A percentile compares a stretch with the other conserved stretches of the same genome.
Evolutionary conservation across 2,797 vertebrate species (phyloP).

Genomic region (Anguilla megastoma): DNA sequence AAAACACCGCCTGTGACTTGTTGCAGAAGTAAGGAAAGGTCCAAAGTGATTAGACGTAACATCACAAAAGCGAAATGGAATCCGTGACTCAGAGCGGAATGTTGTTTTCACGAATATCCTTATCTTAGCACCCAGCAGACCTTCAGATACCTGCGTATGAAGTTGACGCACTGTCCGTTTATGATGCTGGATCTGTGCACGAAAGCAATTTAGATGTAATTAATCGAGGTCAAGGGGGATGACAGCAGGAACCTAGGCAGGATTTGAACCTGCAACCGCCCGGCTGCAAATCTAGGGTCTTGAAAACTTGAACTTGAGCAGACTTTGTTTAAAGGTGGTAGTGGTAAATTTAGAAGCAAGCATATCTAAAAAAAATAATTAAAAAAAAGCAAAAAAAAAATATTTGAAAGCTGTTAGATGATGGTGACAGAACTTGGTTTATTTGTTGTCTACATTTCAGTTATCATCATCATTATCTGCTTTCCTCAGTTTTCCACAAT

Average conservation of each 20-base stretch:
- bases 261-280: neutral
- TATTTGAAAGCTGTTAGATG: neutral
- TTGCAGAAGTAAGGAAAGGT: slow-evolving; percentile 20
- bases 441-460: neutral
- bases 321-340: neutral
- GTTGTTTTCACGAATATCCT: neutral
- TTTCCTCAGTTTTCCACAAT: neutral
- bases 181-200: neutral
- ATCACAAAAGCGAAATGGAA: neutral
- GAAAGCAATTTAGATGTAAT: neutral
- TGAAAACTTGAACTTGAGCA: neutral
- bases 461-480: neutral
- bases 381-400: neutral
- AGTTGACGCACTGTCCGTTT: neutral
- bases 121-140: neutral
- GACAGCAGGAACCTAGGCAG: neutral
- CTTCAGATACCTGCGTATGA: neutral
- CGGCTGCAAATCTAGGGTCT: neutral
- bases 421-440: neutral
- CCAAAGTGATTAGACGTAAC: neutral
- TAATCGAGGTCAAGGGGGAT: neutral
- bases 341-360: neutral
- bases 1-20: slow-evolving; percentile 10
- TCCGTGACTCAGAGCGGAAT: neutral
- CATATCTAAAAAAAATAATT: neutral